Conservation (phyloP, 2,888 invertebrate species). For the Liodrosophila aerea region DNA sequence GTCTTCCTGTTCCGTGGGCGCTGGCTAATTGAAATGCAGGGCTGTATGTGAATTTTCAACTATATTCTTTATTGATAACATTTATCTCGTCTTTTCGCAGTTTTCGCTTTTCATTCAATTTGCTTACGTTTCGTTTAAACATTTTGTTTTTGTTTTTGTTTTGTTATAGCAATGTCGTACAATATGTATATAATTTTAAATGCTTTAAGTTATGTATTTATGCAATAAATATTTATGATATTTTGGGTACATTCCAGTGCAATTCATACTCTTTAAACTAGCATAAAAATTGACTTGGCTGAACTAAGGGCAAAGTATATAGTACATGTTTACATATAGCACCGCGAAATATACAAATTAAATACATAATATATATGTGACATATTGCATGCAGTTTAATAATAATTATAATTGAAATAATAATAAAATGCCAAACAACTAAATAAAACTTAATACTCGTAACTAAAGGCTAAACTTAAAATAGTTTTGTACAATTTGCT, state of each 20-base stretch:
- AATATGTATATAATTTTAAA: conserved; percentile 47
- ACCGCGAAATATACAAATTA: conserved; percentile 74
- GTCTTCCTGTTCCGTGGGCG: conserved; percentile 66
- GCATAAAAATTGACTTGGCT: conserved; percentile 47
- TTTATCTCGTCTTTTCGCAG: conserved; percentile 68
- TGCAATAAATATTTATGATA: conserved; percentile 63
- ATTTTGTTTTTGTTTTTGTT: too few relatives aligned
- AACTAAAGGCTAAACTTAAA: conserved; percentile 65
- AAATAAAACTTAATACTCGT: conserved; percentile 59
- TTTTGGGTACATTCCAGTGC: conserved; percentile 45
- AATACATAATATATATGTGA: conserved; percentile 23
- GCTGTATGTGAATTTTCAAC: conserved; percentile 69
- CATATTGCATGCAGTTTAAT: conserved; percentile 23
- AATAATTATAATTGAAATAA: conserved; percentile 9
- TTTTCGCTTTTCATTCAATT: conserved; percentile 44
- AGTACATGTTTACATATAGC: conserved; percentile 64
- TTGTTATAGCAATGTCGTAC: conserved; percentile 61
- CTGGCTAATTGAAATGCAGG: conserved; percentile 4
- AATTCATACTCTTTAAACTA: conserved; percentile 44
- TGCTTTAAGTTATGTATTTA: conserved; percentile 45
- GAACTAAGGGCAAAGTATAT: conserved; percentile 37
- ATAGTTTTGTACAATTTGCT: conserved; percentile 70
- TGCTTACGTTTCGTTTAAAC: conserved; percentile 61
- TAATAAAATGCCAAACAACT: conserved; percentile 16
- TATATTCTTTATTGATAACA: conserved; percentile 79